Base-by-base conservation (phyloP, 2,888 invertebrate genomes). In the Sturmia bella region DNA sequence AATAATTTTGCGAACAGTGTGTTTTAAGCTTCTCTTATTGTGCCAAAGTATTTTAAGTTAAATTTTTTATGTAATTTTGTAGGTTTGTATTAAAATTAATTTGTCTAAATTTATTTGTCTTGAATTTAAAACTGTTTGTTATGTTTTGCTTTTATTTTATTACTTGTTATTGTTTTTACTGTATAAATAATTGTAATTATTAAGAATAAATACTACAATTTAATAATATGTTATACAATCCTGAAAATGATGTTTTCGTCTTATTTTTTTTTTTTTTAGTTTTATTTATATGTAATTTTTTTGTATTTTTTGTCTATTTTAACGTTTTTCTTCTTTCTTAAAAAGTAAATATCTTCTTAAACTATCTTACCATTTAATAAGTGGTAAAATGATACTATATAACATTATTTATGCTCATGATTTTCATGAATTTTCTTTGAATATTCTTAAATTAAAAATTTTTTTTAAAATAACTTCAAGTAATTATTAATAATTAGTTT, bases 211-310 rank as follows among this genome's bases (percentile, higher is more conserved):
- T 80, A 84, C 84, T 85, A 84, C 83, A 87, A 78, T 84, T 86
- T 87, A 84, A 85, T 87, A 87, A 87, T 87, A 87, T 87, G 87
- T 87, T 86, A 85, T 85, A 86, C 86, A 87, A 87, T 87, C 87
- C 87, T 86, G 87, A 87, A 86, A 86, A 84, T 86, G 84, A 85
- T 85, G 83, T 78, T 84, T 80, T 73, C 66, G 64, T 68, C 77
- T 78, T 74, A 81, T 6, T 32, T 32, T 9, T 32, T 32, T n/a
- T 66, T 48, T 75, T 68, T 70, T 66, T 45, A 54, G 73, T 77
- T 74, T 73, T 74, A 37, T 75, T 64, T 72, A 59, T 68, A 50
- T 64, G 59, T 52, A 32, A 32, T 56, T 21, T 37, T 69, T 59
- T 57, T 15, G n/a, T 54, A 43, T 19, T 63, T 54, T 48, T 59